These are phyloP conservation scores for Mormyrops boulengeri DNA, from an alignment of 2,797 vertebrate species.

Conservation along the genomic window DNA sequence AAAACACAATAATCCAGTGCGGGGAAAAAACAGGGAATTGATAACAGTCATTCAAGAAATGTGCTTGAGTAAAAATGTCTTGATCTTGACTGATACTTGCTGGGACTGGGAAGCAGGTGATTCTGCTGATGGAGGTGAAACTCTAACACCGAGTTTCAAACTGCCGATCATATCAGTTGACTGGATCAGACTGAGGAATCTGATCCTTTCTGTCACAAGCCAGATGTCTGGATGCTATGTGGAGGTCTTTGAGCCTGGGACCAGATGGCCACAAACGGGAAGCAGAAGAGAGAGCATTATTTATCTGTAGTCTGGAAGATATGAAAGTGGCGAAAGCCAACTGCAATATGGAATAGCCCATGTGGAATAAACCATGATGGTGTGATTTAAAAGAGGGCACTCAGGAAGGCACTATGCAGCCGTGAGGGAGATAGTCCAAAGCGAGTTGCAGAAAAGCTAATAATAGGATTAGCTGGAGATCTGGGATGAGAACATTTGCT, in stretches of 20 bases:
- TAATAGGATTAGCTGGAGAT: background rate
- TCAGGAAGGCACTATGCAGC: background rate
- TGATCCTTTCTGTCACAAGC: background rate
- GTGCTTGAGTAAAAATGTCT: background rate
- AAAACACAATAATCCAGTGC: background rate
- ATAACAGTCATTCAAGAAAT: background rate
- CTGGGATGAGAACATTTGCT: background rate
- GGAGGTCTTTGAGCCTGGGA: background rate
- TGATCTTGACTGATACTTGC: background rate
- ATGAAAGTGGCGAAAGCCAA: background rate
- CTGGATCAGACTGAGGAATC: background rate
- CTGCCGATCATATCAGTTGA: background rate
- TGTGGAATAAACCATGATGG: background rate
- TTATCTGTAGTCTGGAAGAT: background rate
- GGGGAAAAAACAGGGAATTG: background rate
- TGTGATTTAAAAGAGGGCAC: background rate
- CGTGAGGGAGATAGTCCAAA: background rate
- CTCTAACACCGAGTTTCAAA: background rate
- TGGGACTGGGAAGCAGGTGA: background rate
- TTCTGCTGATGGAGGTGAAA: background rate
- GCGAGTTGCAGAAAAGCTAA: background rate
- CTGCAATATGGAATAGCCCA: background rate
- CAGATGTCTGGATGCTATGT: background rate
- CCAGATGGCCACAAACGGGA: background rate
- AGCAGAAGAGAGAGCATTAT: background rate